phyloP scores from a whole-genome alignment of 2,797 vertebrate species.

The Coccyzus lansbergi region DNA sequence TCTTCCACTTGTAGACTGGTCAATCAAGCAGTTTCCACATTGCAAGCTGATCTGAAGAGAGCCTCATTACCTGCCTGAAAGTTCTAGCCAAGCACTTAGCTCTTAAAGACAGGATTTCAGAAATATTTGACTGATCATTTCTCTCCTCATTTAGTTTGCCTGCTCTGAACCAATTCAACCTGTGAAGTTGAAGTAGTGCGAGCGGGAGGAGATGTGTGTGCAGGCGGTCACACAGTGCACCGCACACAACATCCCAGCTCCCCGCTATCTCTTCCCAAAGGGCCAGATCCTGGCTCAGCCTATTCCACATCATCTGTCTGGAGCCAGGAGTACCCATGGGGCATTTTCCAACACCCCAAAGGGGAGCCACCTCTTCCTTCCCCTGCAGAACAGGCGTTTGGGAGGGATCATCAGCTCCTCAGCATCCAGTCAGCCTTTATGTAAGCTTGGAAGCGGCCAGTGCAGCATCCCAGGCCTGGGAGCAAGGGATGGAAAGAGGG shows the following conservation, averaged over 20 bases:
- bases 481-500: background rate
- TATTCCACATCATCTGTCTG: background rate
- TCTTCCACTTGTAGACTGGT: conserved; percentile 60
- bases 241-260: background rate
- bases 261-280: background rate
- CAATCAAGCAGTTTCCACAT: conserved; percentile 71
- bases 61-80: conserved; percentile 67
- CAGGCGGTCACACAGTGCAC: background rate
- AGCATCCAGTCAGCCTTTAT: background rate
- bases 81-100: conserved; percentile 70
- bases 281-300: background rate
- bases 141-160: conserved; percentile 75
- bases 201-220: conserved; percentile 27
- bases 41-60: conserved; percentile 64
- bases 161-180: conserved; percentile 71
- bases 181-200: conserved; percentile 68
- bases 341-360: background rate
- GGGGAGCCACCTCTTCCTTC: background rate
- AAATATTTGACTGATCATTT: conserved; percentile 78
- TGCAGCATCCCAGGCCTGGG: background rate
- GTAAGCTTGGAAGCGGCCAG: background rate
- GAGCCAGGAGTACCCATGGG: background rate
- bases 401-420: background rate
- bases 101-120: conserved; percentile 71
- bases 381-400: background rate